Evolutionary conservation across 2,113 vertebrate genomes (phyloP), one percentile per base, ranked within the genome.

Genomic region (Amphiprion percula): DNA sequence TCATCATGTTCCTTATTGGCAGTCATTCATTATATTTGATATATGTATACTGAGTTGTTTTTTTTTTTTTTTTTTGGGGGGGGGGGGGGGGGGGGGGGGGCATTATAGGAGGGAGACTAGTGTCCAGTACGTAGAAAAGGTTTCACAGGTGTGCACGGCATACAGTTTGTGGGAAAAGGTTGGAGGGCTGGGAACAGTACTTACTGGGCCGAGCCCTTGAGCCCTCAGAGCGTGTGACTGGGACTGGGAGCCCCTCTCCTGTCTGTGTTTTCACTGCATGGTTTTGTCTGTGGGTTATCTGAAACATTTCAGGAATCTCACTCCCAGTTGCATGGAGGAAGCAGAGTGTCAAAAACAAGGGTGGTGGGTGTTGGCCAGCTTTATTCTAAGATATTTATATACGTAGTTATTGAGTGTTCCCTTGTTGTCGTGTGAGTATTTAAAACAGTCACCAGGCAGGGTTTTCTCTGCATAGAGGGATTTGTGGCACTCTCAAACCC

Each of bases 261-360:
- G 92, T 93, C 91, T 94, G 90, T 94, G 91, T 92, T 94, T 93
- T 89, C 74, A 92, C 90, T 92, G 91, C 87, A 87, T 74, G 88
- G 84, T 94, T 94, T 94, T 94, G 93, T 92, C 89, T 91, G 80
- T 87, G 92, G 88, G 86, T 89, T 92, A 93, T 93, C 91, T 85
- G 80, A 93, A 92, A 92, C 76, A 92, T 95, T 90, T 92, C 85
- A 93, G 92, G 93, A 94, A 94, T 94, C 90, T 87, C 49, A 60
- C 80, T 87, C 84, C 4, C 69, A 44, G 80, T 68, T 80, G 28
- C 59, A 80, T 84, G 79, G 54, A 88, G 80, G 78, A 77, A 85
- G 78, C 81, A 15, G 5, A 41, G 21, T 10, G 8, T 77, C 62
- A 30, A 78, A 88, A 77, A 86, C 78, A 74, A 69, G 63, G 30